A percentile compares a stretch with the other conserved stretches of the same genome.
Conservation (phyloP, 1,140 invertebrate species). For the Tetramorium alpestre region DNA sequence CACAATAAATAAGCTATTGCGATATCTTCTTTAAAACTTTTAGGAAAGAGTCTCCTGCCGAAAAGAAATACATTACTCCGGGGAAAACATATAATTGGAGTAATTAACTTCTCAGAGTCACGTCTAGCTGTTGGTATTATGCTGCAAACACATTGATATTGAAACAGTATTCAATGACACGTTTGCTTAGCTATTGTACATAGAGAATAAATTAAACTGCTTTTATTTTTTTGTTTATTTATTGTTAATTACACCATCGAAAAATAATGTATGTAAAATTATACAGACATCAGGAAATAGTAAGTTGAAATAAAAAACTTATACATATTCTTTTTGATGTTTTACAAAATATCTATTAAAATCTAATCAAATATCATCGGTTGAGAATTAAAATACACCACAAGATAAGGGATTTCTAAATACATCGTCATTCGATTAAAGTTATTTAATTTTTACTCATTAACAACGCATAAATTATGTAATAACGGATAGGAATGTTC, state of each 20-base stretch:
- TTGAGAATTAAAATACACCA: neutral
- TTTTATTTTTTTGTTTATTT: neutral
- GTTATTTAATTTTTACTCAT: slow-evolving; percentile 62
- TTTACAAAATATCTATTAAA: neutral
- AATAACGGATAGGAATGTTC: slow-evolving; percentile 70
- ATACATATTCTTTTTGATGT: neutral
- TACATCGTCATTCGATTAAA: neutral
- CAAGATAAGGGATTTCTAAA: neutral
- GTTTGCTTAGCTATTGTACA: slow-evolving; percentile 21
- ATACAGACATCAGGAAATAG: neutral
- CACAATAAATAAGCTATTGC: neutral
- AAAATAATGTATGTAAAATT: slow-evolving; percentile 6
- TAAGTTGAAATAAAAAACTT: neutral
- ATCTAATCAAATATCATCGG: neutral
- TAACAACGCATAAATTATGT: slow-evolving; percentile 62
- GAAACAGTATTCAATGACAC: neutral
- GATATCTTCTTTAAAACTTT: slow-evolving; percentile 28
- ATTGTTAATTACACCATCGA: neutral
- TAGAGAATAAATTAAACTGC: slow-evolving; percentile 50
- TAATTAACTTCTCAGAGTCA: neutral
- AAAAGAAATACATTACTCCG: slow-evolving; percentile 6
- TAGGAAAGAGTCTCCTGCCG: neutral
- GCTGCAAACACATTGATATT: neutral
- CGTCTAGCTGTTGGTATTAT: neutral
- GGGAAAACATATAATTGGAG: slow-evolving; percentile 17